A percentile compares a stretch with the other conserved stretches of the same genome.
Evolutionary conservation across 1,140 invertebrate genomes (phyloP).

Genomic region (Acromyrmex charruanus): DNA sequence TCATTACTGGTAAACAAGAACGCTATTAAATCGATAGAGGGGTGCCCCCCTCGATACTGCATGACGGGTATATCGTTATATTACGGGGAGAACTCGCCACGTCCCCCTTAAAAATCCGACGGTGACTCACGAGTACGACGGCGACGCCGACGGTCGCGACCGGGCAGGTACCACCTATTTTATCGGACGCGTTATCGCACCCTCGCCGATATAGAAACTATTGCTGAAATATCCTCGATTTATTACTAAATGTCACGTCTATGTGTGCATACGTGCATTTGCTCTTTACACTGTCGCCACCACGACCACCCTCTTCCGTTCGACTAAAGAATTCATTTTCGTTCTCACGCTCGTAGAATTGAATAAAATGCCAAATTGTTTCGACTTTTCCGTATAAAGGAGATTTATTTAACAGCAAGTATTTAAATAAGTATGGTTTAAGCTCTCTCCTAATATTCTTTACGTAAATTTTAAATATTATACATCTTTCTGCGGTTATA

Average conservation of each 20-base stretch:
- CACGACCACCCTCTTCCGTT: background rate
- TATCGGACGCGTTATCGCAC: conserved; percentile 75
- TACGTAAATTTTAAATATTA: too few species aligned
- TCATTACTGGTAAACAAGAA: conserved; percentile 79
- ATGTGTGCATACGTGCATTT: conserved; percentile 24
- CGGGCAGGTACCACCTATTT: conserved; percentile 68
- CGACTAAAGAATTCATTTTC: conserved; percentile 7
- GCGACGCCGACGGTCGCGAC: conserved; percentile 69
- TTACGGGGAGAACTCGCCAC: conserved; percentile 64
- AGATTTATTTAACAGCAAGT: conserved; percentile 1
- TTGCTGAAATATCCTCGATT: conserved; percentile 44
- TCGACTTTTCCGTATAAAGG: background rate
- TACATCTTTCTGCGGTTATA: too few species aligned
- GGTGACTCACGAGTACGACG: conserved; percentile 74
- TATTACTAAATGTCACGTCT: conserved; percentile 55
- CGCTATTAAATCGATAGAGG: conserved; percentile 79
- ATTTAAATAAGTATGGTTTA: too few species aligned
- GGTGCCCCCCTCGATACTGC: background rate
- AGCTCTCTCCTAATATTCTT: too few species aligned
- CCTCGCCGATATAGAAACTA: conserved; percentile 40
- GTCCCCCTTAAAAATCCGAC: conserved; percentile 67
- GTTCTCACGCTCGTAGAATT: conserved; percentile 39
- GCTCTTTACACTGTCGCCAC: conserved; percentile 23
- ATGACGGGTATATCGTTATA: conserved; percentile 61
- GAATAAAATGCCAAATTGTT: background rate